Evolutionary conservation across 2,888 invertebrate genomes (phyloP).

Genomic region (Agrypnus murinus): DNA sequence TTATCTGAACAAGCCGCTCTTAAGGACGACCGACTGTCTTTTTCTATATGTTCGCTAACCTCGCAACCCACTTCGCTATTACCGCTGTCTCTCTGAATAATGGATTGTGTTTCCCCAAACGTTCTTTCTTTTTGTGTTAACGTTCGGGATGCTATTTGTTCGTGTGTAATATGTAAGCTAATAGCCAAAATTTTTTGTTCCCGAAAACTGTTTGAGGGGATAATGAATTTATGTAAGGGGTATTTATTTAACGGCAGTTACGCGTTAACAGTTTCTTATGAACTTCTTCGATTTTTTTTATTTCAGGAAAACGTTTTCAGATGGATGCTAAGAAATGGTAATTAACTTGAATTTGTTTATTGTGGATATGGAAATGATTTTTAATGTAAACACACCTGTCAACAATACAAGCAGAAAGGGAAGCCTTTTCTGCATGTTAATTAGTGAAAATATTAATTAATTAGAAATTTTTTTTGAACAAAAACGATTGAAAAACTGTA

Average conservation of each 20-base stretch:
- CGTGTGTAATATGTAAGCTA: constrained; percentile 51
- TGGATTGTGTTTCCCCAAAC: constrained; percentile 63
- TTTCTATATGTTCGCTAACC: constrained; percentile 52
- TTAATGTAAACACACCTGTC: too few species aligned
- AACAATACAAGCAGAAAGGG: too few species aligned
- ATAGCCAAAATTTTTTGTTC: constrained; percentile 47
- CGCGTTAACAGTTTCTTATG: constrained; percentile 13
- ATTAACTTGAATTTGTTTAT: too few species aligned
- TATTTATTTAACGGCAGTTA: constrained; percentile 39
- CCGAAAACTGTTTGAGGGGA: constrained; percentile 41
- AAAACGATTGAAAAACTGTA: too few species aligned
- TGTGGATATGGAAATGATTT: too few species aligned
- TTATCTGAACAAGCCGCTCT: constrained; percentile 39
- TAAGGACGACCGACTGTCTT: constrained; percentile 45
- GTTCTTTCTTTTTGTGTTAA: constrained; percentile 56
- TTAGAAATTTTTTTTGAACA: too few species aligned
- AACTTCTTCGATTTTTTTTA: not conserved
- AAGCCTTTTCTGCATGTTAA: too few species aligned
- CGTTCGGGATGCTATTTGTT: constrained; percentile 54
- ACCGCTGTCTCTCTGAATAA: constrained; percentile 65
- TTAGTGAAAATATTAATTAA: too few species aligned
- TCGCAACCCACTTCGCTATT: constrained; percentile 61
- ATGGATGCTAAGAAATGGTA: too few species aligned
- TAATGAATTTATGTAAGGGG: constrained; percentile 47
- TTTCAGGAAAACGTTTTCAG: too few species aligned